Evolutionary conservation across 2,797 vertebrate species (phyloP), one percentile per base, ranked within the genome.

Genomic region (Tragopan temminckii): DNA sequence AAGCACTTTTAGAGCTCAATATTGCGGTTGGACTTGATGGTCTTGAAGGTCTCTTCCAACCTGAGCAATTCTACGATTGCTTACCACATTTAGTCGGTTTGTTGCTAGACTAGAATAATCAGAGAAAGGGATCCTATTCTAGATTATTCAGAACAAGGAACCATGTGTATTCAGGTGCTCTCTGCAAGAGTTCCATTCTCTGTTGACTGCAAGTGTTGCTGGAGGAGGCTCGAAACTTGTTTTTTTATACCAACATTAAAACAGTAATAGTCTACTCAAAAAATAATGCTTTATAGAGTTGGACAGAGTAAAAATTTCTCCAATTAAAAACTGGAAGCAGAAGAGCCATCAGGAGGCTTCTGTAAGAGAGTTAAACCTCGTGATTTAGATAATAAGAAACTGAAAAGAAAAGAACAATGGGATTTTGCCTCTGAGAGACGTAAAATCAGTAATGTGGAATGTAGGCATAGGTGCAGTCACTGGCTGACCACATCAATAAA

Each of bases 401-500:
- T 17, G 50, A 5, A 27, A 13, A 55, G 18, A 3, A n/a, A 25
- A 23, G 12, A 55, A 13, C 13, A 46, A 7, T 9, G 46, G 50
- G 29, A 38, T 72, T 33, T 12, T 85, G 50, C 43, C 36, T 59
- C 71, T 42, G 40, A 46, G 91, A 79, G 40, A 29, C 0, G 5
- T 19, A 52, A 78, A 72, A 71, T 70, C 62, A 75, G 72, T 19
- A 46, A 53, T 4, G 2, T 19, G 48, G 50, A 10, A 4, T 38
- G 77, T 57, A 86, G 68, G 55, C 40, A 88, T 75, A 90, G 43
- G 67, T 52, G 45, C 58, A 91, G 53, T 80, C 71, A 45, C 33
- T 23, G 27, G 33, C 20, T 43, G 29, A 59, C 53, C 35, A 31
- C 52, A 58, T 42, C 76, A 67, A 29, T 25, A 61, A 78, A 33